Evolutionary conservation across 2,888 invertebrate genomes (phyloP).

Genomic region (Platycnemis pennipes): DNA sequence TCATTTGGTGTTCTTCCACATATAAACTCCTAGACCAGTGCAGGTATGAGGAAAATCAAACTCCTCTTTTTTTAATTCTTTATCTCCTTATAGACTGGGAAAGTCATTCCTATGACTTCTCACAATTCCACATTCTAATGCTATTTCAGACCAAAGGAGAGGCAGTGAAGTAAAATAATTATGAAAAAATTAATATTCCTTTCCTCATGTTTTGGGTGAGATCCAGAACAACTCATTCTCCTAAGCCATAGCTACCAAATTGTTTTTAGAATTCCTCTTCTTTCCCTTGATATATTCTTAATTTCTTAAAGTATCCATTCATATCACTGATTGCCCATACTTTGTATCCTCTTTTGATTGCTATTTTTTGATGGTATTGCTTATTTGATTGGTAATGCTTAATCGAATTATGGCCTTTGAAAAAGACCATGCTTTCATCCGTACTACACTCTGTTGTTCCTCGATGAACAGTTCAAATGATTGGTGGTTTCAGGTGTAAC

Average conservation of each 20-base stretch:
- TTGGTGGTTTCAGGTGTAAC: no score
- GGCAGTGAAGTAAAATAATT: conserved; percentile 74
- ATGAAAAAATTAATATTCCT: conserved; percentile 75
- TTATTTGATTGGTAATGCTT: background rate
- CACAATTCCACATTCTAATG: conserved; percentile 73
- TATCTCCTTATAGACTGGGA: conserved; percentile 71
- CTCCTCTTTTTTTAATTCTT: conserved; percentile 73
- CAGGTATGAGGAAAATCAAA: conserved; percentile 72
- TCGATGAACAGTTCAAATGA: no score
- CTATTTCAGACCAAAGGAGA: conserved; percentile 72
- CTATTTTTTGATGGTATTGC: conserved; percentile 26
- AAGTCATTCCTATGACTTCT: conserved; percentile 72
- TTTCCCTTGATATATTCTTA: conserved; percentile 52
- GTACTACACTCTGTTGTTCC: no score
- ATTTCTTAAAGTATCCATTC: conserved; percentile 74
- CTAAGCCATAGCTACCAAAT: conserved; percentile 68
- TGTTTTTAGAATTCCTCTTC: no score
- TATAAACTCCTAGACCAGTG: conserved; percentile 72
- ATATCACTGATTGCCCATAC: conserved; percentile 73
- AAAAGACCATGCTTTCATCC: no score
- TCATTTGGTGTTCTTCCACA: conserved; percentile 74
- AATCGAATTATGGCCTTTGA: no score
- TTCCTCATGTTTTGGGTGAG: conserved; percentile 60
- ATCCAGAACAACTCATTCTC: background rate
- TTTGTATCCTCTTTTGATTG: conserved; percentile 75